Conservation (phyloP, 2,888 invertebrate species). For the Yponomeuta sedellus region DNA sequence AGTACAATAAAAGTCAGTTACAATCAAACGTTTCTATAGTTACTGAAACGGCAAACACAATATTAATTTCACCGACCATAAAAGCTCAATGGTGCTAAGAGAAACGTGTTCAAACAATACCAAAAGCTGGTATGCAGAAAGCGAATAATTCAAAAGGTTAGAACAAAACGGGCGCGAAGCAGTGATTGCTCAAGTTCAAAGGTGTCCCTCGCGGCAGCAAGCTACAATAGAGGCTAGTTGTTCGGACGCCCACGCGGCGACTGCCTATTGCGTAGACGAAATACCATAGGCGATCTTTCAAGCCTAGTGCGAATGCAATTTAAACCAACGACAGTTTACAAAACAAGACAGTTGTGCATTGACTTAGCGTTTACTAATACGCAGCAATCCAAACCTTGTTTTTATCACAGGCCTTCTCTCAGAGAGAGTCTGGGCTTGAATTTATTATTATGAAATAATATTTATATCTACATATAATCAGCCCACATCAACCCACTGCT, state of each 20-base stretch:
- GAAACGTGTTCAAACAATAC: constrained; percentile 19
- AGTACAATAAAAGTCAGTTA: background rate
- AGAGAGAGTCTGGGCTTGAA: too few relatives aligned
- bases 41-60: constrained; percentile 14
- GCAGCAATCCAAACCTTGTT: too few relatives aligned
- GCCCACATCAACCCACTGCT: too few relatives aligned
- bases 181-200: constrained; percentile 45
- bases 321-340: constrained; percentile 4
- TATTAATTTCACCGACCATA: constrained; percentile 16
- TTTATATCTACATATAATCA: too few relatives aligned
- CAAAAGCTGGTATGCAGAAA: constrained; percentile 19
- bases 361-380: background rate
- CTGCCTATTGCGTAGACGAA: constrained; percentile 16
- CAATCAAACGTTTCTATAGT: constrained; percentile 1
- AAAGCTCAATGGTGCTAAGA: constrained; percentile 18
- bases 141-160: constrained; percentile 15
- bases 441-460: too few relatives aligned
- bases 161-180: constrained; percentile 19
- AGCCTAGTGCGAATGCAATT: constrained; percentile 14
- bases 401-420: too few relatives aligned
- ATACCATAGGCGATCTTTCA: constrained; percentile 15
- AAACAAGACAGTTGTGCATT: constrained; percentile 2
- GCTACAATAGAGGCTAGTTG: constrained; percentile 30
- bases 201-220: constrained; percentile 38
- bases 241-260: constrained; percentile 30